Conservation (phyloP, 2,888 invertebrate genomes). For the Tinea trinotella region DNA sequence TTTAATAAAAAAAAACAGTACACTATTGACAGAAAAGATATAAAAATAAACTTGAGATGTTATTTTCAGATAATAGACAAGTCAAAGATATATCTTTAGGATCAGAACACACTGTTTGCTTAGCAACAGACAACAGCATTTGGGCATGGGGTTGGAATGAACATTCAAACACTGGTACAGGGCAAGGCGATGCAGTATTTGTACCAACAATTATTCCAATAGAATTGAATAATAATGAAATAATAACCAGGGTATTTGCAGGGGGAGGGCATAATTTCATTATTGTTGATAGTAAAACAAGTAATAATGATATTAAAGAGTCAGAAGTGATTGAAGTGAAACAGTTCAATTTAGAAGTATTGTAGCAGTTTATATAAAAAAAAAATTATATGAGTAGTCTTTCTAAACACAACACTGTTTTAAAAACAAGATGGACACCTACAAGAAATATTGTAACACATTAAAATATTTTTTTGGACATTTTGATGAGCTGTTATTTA, state of each 20-base stretch:
- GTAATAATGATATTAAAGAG: neutral
- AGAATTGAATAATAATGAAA: constrained; percentile 28
- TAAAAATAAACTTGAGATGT: too few relatives aligned
- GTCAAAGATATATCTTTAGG: constrained; percentile 77
- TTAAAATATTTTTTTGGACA: too few relatives aligned
- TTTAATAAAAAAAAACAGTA: too few relatives aligned
- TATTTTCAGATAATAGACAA: constrained; percentile 56
- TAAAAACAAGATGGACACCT: too few relatives aligned
- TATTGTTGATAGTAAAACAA: constrained; percentile 26
- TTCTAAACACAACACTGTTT: too few relatives aligned
- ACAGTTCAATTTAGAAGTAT: neutral
- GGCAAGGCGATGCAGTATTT: constrained; percentile 36
- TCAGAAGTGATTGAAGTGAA: neutral
- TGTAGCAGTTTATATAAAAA: neutral
- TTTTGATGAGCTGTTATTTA: too few relatives aligned
- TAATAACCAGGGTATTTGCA: constrained; percentile 45
- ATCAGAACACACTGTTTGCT: constrained; percentile 84
- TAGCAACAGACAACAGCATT: constrained; percentile 75
- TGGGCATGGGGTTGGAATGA: constrained; percentile 94
- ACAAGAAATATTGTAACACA: too few relatives aligned
- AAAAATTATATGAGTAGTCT: neutral
- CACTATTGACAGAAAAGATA: too few relatives aligned
- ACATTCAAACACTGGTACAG: constrained; percentile 86
- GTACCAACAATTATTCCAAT: constrained; percentile 44
- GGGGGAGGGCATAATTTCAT: constrained; percentile 64